Conservation (phyloP, 2,113 vertebrate species). For the Macroglossus sobrinus region DNA sequence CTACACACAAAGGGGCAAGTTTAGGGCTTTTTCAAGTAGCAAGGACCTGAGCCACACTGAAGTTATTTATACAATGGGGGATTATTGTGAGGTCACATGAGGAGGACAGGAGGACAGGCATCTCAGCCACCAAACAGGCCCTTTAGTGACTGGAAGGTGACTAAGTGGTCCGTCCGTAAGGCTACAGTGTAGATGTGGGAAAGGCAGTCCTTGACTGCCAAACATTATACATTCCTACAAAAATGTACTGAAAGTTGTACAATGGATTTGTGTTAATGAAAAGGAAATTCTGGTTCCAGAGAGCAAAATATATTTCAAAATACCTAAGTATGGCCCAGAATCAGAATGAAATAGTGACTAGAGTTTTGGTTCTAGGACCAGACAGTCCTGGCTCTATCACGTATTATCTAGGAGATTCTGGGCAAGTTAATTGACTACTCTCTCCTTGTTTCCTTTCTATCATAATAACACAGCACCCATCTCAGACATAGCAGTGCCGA, state of each 20-base stretch:
- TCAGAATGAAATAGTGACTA: neutral
- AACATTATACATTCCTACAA: neutral
- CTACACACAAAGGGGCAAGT: neutral
- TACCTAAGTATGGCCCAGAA: neutral
- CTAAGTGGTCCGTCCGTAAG: neutral
- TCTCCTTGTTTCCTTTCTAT: neutral
- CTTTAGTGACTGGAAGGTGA: neutral
- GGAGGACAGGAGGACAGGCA: neutral
- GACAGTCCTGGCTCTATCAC: neutral
- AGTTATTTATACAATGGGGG: neutral
- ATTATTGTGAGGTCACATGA: neutral
- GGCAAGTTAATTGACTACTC: neutral
- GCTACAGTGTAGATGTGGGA: neutral
- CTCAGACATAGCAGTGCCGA: neutral
- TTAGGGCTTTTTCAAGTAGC: neutral
- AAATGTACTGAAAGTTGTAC: neutral
- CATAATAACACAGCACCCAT: neutral
- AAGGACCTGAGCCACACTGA: neutral
- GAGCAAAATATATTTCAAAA: neutral
- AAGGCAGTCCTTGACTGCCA: neutral
- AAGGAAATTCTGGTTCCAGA: neutral
- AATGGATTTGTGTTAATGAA: neutral
- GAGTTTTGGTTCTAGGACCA: neutral
- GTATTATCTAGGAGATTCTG: neutral
- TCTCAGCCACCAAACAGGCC: neutral